A percentile compares a stretch with the other conserved stretches of the same genome.
phyloP scores from a whole-genome alignment of 2,888 invertebrate species.

The Caenorhabditis macrosperma region DNA sequence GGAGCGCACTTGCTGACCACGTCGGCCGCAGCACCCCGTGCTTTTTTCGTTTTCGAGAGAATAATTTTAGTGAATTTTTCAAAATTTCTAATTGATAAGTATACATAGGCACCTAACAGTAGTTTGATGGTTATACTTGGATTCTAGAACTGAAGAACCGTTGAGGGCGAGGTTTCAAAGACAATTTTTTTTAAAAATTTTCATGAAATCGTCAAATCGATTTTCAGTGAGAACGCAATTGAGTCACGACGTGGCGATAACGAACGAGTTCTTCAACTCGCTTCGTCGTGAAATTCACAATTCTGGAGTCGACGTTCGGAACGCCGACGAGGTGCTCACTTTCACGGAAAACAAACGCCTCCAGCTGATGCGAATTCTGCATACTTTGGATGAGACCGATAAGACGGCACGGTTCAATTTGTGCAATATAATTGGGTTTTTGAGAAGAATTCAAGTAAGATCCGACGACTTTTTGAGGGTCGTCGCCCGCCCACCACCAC shows the following conservation, averaged over 20 bases:
- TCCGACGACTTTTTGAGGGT: background rate
- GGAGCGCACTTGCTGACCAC: too few relatives aligned
- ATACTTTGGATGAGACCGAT: background rate
- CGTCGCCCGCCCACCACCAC: background rate
- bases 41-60: background rate
- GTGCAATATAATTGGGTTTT: background rate
- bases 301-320: background rate
- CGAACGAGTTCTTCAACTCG: background rate
- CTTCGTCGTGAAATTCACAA: background rate
- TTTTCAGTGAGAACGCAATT: too few relatives aligned
- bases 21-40: too few relatives aligned
- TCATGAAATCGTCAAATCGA: too few relatives aligned
- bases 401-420: background rate
- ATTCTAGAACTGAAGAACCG: too few relatives aligned
- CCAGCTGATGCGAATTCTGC: background rate
- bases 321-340: background rate
- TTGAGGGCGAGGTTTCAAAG: too few relatives aligned
- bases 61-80: too few relatives aligned
- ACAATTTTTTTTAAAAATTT: too few relatives aligned
- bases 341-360: constrained; percentile 3
- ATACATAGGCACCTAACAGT: too few relatives aligned
- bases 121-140: too few relatives aligned
- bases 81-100: background rate
- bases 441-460: constrained; percentile 2
- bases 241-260: background rate